Evolutionary conservation across 2,113 vertebrate species (phyloP).

Genomic region (Lophius piscatorius): DNA sequence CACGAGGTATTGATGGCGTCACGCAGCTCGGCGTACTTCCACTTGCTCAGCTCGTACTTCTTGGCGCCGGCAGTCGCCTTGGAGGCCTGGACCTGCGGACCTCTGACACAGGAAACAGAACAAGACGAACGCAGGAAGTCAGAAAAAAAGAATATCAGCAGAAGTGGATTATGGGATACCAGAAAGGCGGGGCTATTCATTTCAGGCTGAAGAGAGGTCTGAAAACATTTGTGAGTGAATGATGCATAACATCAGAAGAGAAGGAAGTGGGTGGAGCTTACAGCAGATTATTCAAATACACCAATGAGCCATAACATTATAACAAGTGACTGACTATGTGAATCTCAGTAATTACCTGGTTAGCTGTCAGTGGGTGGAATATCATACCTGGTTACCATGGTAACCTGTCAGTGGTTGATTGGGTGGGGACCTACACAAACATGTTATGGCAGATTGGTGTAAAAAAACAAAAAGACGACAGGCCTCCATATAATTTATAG

Average conservation of each 20-base stretch:
- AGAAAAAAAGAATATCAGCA: background rate
- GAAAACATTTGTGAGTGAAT: no score
- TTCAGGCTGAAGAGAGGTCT: background rate
- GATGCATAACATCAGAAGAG: background rate
- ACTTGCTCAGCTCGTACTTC: slow-evolving; percentile 96
- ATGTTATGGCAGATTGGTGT: no score
- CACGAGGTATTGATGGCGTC: slow-evolving; percentile 99
- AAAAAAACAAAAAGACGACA: no score
- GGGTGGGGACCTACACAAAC: no score
- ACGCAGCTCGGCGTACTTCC: slow-evolving; percentile 97
- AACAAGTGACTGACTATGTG: no score
- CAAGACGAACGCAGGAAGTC: slow-evolving; percentile 13
- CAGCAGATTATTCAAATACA: background rate
- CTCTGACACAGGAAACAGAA: slow-evolving; percentile 75
- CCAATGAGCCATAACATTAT: background rate
- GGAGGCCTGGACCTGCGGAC: slow-evolving; percentile 88
- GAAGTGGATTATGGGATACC: slow-evolving; percentile 2
- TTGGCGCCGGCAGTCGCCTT: slow-evolving; percentile 88
- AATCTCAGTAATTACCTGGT: no score
- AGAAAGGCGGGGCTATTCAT: background rate
- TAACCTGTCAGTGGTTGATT: no score
- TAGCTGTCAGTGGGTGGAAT: no score
- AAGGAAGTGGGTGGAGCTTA: slow-evolving; percentile 37
- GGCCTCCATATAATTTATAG: no score
- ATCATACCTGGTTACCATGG: no score